These are phyloP conservation scores for Actinernus sp. DNA, from an alignment of 92 coral and sea anemone genomes.

Conservation along the genomic window DNA sequence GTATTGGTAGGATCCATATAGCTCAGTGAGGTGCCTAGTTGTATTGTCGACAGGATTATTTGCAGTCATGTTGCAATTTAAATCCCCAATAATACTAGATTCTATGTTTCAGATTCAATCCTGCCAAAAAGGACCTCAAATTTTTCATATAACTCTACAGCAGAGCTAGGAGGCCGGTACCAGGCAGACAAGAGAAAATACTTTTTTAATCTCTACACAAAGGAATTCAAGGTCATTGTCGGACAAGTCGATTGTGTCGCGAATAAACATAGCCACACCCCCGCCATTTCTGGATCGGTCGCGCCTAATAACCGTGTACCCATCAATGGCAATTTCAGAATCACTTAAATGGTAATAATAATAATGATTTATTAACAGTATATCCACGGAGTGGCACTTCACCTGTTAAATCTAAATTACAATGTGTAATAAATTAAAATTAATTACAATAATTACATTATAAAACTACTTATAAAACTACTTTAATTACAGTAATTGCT, in stretches of 20 bases:
- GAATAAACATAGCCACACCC: constrained; percentile 18
- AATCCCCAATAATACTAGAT: constrained; percentile 33
- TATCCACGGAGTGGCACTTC: no score
- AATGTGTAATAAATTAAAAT: no score
- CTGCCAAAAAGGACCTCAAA: no score
- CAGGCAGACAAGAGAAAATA: neutral
- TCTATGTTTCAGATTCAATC: no score
- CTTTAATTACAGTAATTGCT: no score
- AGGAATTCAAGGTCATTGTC: constrained; percentile 2
- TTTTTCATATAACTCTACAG: neutral
- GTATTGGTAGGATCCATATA: neutral
- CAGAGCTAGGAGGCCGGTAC: neutral
- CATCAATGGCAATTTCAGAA: constrained; percentile 41
- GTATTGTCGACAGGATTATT: neutral
- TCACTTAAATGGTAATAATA: no score
- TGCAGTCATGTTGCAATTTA: constrained; percentile 17
- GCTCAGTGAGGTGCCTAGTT: neutral
- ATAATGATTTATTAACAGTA: no score
- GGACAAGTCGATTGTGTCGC: constrained; percentile 1
- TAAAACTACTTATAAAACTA: no score
- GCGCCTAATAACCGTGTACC: constrained; percentile 41
- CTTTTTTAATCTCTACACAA: neutral
- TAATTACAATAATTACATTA: no score
- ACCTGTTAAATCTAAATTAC: no score
- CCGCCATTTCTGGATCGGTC: constrained; percentile 13